Evolutionary conservation across 1,140 invertebrate species (phyloP).

Genomic region (Zaprionus taronus): DNA sequence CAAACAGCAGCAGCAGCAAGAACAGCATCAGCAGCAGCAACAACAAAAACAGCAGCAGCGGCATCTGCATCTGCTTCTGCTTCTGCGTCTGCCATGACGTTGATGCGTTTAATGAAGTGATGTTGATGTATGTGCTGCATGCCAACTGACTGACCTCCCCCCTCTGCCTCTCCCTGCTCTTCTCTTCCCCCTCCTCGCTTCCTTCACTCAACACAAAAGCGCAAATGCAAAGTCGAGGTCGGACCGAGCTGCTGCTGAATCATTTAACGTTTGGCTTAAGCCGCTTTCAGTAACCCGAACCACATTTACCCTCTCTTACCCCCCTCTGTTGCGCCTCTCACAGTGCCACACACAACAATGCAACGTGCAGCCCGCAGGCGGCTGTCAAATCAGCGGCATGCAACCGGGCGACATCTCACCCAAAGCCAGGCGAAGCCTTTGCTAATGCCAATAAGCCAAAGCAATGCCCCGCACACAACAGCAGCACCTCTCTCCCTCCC

Average conservation of each 20-base stretch:
- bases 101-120: conserved; percentile 76
- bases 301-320: not conserved
- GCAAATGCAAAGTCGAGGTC: conserved; percentile 22
- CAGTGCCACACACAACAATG: conserved; percentile 3
- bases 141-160: not conserved
- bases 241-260: conserved; percentile 18
- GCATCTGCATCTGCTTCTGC: not conserved
- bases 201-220: not conserved
- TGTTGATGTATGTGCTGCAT: conserved; percentile 38
- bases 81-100: conserved; percentile 43
- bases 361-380: conserved; percentile 33
- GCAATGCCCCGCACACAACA: conserved; percentile 12
- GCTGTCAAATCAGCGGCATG: conserved; percentile 48
- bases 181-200: not conserved
- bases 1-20: too few relatives aligned
- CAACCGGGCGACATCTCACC: conserved; percentile 27
- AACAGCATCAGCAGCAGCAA: not conserved
- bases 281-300: conserved; percentile 32
- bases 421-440: conserved; percentile 51
- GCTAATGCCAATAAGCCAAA: conserved; percentile 67
- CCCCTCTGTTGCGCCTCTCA: not conserved
- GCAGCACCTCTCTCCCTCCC: not conserved
- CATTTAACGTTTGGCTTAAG: conserved; percentile 47
- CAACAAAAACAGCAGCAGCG: too few relatives aligned
- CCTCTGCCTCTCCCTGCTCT: not conserved